Evolutionary conservation across 2,797 vertebrate species (phyloP), one percentile per base, ranked within the genome.

Genomic region (Hoplostethus mediterraneus): DNA sequence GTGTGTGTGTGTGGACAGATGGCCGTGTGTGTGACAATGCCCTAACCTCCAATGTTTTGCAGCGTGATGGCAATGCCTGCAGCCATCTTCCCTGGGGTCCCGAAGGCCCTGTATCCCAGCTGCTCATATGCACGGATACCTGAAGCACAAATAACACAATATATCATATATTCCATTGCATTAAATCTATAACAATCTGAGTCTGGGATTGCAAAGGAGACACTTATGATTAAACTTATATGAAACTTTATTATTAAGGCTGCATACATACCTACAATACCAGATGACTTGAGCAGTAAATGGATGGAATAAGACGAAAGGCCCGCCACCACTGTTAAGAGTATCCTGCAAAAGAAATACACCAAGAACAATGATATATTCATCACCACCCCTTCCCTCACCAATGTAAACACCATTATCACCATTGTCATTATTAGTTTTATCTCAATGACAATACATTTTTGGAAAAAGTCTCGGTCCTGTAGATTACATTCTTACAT

Each of bases 271-370:
- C 92, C 92, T 57, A 93, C 92, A 64, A 99, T 95, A 63, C 98
- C 98, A 0, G 98, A 99, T 40, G 94, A 97, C 88, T 99, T 99
- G 65, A 99, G 96, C 77, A 99, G 95, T 80, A 99, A 90, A 82
- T 99, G 98, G 87, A 99, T 99, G 87, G 98, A 99, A 85, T 99
- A 99, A 63, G 96, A 95, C 17, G 98, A 99, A 40, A 99, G 96
- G 63, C 95, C 92, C 11, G 98, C 97, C 40, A 99, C 96, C 0
- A 94, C 95, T 0, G 97, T 97, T 64, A 99, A 91, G 36, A 99
- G 96, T 69, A 97, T 91, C 83, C 98, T 99, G 92, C 25, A 78
- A 90, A 61, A 81, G 10, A 85, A 10, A 81, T 0, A 73, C 13
- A 75, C 30, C 30, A 47, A 16, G 14, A 57, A 42, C 42, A 25